Evolutionary conservation across 2,797 vertebrate species (phyloP).

Genomic region (Pempheris klunzingeri): DNA sequence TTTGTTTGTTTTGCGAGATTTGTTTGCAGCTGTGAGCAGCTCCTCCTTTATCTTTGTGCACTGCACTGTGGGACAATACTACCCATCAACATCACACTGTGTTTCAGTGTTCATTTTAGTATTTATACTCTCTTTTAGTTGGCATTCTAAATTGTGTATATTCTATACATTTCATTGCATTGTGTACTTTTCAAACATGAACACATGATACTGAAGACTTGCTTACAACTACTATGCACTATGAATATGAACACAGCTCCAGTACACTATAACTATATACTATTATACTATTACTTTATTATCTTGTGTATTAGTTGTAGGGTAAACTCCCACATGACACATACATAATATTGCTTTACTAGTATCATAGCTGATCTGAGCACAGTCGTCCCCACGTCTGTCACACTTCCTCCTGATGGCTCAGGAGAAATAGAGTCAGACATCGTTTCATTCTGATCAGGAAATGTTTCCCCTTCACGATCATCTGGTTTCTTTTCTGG

Average conservation of each 20-base stretch:
- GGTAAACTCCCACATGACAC: conserved; percentile 1
- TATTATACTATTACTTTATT: not conserved
- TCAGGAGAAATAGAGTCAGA: too few species aligned
- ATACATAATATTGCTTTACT: not conserved
- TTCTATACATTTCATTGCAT: not conserved
- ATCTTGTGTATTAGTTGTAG: too few species aligned
- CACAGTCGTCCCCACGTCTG: not conserved
- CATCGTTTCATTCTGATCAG: not conserved
- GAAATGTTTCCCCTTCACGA: conserved; percentile 32
- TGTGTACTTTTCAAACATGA: too few species aligned
- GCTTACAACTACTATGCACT: not conserved
- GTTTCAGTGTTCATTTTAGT: not conserved
- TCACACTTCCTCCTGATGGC: not conserved
- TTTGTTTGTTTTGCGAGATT: not conserved
- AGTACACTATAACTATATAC: too few species aligned
- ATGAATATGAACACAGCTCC: not conserved
- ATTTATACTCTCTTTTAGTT: not conserved
- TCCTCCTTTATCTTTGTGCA: not conserved
- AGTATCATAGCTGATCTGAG: not conserved
- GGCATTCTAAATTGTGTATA: not conserved
- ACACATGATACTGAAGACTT: not conserved
- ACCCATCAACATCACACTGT: not conserved
- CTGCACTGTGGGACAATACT: not conserved
- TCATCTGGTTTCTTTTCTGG: conserved; percentile 38
- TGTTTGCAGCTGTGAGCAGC: not conserved